phyloP scores from a whole-genome alignment of 2,888 invertebrate genomes.

The Diaperis boleti region DNA sequence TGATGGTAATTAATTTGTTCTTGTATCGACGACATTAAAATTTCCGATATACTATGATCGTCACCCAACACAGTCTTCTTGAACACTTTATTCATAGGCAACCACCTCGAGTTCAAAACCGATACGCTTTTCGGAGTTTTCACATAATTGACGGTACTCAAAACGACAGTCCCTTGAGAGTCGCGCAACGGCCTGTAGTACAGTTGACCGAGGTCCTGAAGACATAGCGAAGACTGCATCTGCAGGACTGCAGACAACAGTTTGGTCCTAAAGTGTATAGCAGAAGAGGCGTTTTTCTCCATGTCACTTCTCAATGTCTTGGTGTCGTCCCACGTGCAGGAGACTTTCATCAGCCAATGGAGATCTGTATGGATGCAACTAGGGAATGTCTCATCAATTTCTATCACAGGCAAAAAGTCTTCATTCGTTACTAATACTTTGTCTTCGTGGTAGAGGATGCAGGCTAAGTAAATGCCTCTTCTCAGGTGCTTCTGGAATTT shows the following conservation, averaged over 20 bases:
- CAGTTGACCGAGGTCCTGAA: constrained; percentile 94
- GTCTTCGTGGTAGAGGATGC: constrained; percentile 95
- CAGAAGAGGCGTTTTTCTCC: constrained; percentile 93
- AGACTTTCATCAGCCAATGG: constrained; percentile 95
- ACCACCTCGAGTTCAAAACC: constrained; percentile 92
- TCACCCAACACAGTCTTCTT: constrained; percentile 82
- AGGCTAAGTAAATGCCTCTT: constrained; percentile 93
- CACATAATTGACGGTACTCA: constrained; percentile 87
- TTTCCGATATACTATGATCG: constrained; percentile 83
- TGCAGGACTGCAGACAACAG: constrained; percentile 92
- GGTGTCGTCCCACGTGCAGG: constrained; percentile 97
- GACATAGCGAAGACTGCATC: constrained; percentile 90
- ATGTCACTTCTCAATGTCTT: constrained; percentile 92
- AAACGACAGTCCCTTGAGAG: constrained; percentile 84
- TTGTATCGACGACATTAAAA: constrained; percentile 88
- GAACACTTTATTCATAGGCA: constrained; percentile 80
- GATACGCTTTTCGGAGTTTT: constrained; percentile 88
- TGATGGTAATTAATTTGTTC: constrained; percentile 82
- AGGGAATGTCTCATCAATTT: constrained; percentile 96
- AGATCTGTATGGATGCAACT: constrained; percentile 93
- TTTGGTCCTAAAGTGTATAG: constrained; percentile 92
- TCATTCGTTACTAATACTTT: constrained; percentile 96
- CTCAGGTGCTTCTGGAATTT: constrained; percentile 96
- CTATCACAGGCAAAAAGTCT: constrained; percentile 96
- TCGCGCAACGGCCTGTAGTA: constrained; percentile 93